Percentiles rank a stretch among this genome's conserved stretches.
phyloP scores from a whole-genome alignment of 2,797 vertebrate genomes.

The Pristis pectinata region DNA sequence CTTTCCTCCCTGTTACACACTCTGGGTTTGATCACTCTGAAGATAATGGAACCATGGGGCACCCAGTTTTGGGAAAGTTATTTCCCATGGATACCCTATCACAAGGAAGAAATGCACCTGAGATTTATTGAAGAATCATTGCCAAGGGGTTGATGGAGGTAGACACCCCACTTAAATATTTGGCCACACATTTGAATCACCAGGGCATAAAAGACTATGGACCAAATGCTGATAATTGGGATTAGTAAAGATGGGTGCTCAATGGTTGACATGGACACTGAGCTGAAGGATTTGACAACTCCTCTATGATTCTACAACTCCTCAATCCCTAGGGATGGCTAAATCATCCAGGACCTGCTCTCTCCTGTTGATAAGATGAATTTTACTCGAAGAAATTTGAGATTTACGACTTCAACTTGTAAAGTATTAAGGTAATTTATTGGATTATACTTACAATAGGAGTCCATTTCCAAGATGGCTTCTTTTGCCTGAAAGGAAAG shows the following conservation, averaged over 20 bases:
- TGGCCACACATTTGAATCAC: too few species aligned
- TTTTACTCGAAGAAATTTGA: not conserved
- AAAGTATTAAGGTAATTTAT: not conserved
- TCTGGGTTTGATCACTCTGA: not conserved
- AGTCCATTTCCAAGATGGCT: constrained; percentile 82
- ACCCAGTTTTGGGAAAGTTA: not conserved
- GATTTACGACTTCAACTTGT: not conserved
- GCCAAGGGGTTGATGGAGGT: too few species aligned
- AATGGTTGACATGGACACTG: too few species aligned
- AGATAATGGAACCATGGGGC: not conserved
- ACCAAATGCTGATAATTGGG: too few species aligned
- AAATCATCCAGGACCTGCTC: not conserved
- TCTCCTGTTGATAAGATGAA: too few species aligned
- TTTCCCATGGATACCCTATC: not conserved
- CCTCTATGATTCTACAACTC: too few species aligned
- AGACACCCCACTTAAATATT: too few species aligned
- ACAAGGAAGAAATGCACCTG: not conserved
- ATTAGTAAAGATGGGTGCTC: too few species aligned
- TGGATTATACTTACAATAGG: constrained; percentile 70
- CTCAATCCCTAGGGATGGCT: not conserved
- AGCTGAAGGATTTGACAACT: too few species aligned
- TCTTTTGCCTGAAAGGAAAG: constrained; percentile 74
- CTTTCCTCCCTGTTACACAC: too few species aligned
- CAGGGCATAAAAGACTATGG: too few species aligned
- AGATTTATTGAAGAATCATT: not conserved